Base-by-base conservation (phyloP, 2,888 invertebrate species). In the Ormyrus labotus region DNA sequence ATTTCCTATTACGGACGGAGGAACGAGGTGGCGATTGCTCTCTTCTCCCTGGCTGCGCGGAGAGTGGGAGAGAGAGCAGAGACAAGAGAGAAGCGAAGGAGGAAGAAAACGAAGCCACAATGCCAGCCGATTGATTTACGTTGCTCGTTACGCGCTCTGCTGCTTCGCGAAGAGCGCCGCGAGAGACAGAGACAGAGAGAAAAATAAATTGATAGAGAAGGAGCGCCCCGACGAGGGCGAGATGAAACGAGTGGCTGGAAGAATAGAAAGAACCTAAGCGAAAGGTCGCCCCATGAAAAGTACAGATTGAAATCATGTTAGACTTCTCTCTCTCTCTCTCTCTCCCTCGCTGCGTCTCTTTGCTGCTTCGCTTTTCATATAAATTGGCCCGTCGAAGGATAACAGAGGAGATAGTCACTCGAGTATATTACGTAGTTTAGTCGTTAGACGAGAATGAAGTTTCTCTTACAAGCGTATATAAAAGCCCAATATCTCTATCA, bases 91-190 rank as follows among this genome's bases (percentile, higher is more conserved):
- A 34, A 4, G 34, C 34, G 34, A 34, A 34, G 34, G 34, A 61
- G 67, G 77, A 69, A 77, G 74, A 71, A 78, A 84, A 87, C 88
- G 86, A 86, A 87, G 88, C 88, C 88, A 87, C 87, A 88, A 88
- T 89, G 88, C 88, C 88, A 86, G 87, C 84, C 88, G 90, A 90
- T 90, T 90, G 90, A 90, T 90, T 90, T 90, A 90, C 90, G 90
- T 89, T 89, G 88, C 90, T 90, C 90, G 90, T 90, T 90, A 90
- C 90, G 89, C 90, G 90, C 88, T 90, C 87, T 88, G 88, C 86
- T 89, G 90, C 89, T 88, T 86, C 85, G 81, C 69, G 73, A 58
- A 53, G 67, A 48, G 48, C 2, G 61, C 11, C 57, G 19, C 6
- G 83, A 82, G 84, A 84, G 83, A 83, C 83, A 81, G 84, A 84